Evolutionary conservation across 2,888 invertebrate genomes (phyloP), one percentile per base, ranked within the genome.

Genomic region (Augiades crinisus): DNA sequence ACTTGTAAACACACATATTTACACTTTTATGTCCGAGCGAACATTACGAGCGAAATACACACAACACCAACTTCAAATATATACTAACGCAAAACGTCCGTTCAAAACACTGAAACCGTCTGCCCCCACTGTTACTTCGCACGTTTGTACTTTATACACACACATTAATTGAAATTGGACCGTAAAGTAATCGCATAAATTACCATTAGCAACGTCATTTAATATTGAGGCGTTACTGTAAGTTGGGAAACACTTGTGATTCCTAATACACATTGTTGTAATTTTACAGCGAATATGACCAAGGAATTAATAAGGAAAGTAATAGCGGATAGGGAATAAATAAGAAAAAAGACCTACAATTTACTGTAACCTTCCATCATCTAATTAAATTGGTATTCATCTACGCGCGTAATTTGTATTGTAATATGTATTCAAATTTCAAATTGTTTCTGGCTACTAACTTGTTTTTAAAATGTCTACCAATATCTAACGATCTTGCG

Each of bases 131-230:
- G 37, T 47, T 49, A 33, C 12, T 22, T 30, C 33, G 10, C 34
- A 36, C 19, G 27, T 43, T 30, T 36, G 30, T 36, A 44, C 47
- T 41, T 30, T 31, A 36, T 16, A 45, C 46, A 7, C 59, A 55
- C 57, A 51, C 54, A 47, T 51, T 53, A 47, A 49, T 41, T 50
- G 36, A 50, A 50, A 43, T 50, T 50, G 36, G 49, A 50, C 27
- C 49, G 49, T 50, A 50, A 50, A 34, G 34, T 50, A 36, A 57
- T 56, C 57, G 71, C 57, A 70, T 75, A 70, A 66, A 72, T 75
- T 74, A 70, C 54, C 65, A 66, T 65, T 57, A 59, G 46, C 57
- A 56, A 58, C 64, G 62, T 64, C 61, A 64, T 17, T 50, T 8
- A 36, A 54, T 58, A 41, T 21, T 52, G 45, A 44, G 19, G 13